Conservation (phyloP, 2,797 vertebrate species). For the Microtus agrestis region DNA sequence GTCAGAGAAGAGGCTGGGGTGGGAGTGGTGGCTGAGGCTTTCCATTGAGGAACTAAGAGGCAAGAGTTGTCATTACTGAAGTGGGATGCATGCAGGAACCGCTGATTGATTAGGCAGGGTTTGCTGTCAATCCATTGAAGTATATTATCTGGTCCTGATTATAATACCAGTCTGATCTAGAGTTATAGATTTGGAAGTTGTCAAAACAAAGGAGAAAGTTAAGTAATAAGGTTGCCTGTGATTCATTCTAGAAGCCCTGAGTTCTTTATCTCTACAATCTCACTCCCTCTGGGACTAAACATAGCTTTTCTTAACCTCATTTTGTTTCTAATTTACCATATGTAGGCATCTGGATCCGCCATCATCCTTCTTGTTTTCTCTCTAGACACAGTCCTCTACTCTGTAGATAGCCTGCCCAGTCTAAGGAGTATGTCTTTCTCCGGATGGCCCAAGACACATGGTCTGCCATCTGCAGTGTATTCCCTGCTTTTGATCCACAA, state of each 20-base stretch:
- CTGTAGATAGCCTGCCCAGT: background rate
- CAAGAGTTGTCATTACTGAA: background rate
- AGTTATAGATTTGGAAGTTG: slow-evolving; percentile 18
- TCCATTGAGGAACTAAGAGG: background rate
- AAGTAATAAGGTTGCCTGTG: background rate
- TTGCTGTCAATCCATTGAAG: background rate
- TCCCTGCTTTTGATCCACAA: background rate
- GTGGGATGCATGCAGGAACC: background rate
- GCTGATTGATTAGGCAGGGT: background rate
- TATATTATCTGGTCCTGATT: background rate
- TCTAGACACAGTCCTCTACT: background rate
- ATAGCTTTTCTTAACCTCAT: slow-evolving; percentile 26
- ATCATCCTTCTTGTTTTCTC: background rate
- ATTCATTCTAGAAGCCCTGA: background rate
- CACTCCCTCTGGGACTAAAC: background rate
- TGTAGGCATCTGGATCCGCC: background rate
- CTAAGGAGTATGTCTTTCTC: background rate
- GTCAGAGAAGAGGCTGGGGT: background rate
- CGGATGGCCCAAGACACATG: background rate
- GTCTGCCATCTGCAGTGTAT: background rate
- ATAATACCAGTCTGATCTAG: background rate
- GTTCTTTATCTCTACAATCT: background rate
- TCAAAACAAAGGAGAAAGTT: background rate
- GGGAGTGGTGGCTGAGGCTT: background rate
- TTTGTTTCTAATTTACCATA: slow-evolving; percentile 1